A percentile compares a stretch with the other conserved stretches of the same genome.
Conservation (phyloP, 2,797 vertebrate species). For the Halcyon smyrnensis region DNA sequence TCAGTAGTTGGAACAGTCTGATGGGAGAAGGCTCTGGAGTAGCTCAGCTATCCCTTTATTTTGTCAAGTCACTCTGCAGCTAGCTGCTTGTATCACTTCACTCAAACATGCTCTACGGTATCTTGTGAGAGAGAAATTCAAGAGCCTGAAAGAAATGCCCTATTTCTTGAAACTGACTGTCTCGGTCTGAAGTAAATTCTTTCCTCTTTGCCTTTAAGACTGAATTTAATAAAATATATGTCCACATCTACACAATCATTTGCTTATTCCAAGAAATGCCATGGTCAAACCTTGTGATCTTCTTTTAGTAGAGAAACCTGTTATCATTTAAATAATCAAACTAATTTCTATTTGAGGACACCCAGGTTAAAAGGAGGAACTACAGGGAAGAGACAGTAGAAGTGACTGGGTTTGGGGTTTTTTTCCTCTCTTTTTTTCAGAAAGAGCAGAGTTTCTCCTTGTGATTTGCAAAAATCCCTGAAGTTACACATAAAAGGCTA, state of each 20-base stretch:
- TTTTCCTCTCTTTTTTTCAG: background rate
- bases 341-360: background rate
- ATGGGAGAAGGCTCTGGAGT: background rate
- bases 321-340: background rate
- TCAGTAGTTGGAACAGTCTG: background rate
- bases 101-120: background rate
- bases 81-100: background rate
- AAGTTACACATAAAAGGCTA: background rate
- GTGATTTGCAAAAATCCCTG: background rate
- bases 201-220: background rate
- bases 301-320: background rate
- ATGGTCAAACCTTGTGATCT: background rate
- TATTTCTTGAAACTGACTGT: background rate
- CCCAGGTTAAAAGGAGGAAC: background rate
- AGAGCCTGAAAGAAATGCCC: background rate
- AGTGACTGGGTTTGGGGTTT: background rate
- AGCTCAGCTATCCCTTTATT: background rate
- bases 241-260: background rate
- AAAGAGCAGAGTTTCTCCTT: background rate
- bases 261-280: background rate
- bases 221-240: background rate
- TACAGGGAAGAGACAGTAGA: background rate
- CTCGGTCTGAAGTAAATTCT: background rate
- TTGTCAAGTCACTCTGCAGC: constrained; percentile 1
- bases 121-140: background rate